Percentiles rank a stretch among this genome's conserved stretches.
phyloP scores from a whole-genome alignment of 2,888 invertebrate genomes.

The Sinelater perroti region DNA sequence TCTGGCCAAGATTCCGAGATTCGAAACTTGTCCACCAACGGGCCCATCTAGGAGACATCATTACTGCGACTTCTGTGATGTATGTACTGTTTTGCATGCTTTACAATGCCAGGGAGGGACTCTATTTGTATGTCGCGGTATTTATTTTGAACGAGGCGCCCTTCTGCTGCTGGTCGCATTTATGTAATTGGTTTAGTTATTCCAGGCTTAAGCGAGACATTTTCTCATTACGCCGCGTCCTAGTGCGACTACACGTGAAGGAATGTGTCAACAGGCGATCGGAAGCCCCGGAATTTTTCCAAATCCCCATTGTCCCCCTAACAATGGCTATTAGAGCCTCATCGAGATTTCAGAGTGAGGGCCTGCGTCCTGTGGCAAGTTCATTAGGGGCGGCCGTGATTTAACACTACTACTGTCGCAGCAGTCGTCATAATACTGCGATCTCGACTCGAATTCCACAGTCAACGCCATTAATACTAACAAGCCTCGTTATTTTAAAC shows the following conservation, averaged over 20 bases:
- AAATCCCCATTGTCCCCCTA: no score
- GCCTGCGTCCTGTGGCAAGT: conserved; percentile 44
- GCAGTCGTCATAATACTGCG: conserved; percentile 51
- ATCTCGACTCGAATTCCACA: conserved; percentile 48
- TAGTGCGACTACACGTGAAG: no score
- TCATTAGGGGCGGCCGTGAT: conserved; percentile 50
- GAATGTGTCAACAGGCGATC: no score
- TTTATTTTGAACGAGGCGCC: neutral
- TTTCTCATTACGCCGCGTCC: no score
- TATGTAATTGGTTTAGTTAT: no score
- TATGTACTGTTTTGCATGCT: conserved; percentile 14
- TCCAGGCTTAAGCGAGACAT: no score
- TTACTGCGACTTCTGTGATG: conserved; percentile 20
- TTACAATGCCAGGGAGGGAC: conserved; percentile 8
- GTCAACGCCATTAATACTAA: conserved; percentile 50
- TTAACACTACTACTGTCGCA: conserved; percentile 49
- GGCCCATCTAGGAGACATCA: conserved; percentile 20
- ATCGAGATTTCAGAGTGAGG: conserved; percentile 29
- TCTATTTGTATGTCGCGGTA: neutral
- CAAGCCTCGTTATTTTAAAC: conserved; percentile 55
- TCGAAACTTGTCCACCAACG: conserved; percentile 16
- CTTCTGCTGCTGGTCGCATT: no score
- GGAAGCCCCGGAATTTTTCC: no score
- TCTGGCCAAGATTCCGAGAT: conserved; percentile 12
- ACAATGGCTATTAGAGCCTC: neutral